phyloP scores from a whole-genome alignment of 2,797 vertebrate species.

The Setipinna tenuifilis region DNA sequence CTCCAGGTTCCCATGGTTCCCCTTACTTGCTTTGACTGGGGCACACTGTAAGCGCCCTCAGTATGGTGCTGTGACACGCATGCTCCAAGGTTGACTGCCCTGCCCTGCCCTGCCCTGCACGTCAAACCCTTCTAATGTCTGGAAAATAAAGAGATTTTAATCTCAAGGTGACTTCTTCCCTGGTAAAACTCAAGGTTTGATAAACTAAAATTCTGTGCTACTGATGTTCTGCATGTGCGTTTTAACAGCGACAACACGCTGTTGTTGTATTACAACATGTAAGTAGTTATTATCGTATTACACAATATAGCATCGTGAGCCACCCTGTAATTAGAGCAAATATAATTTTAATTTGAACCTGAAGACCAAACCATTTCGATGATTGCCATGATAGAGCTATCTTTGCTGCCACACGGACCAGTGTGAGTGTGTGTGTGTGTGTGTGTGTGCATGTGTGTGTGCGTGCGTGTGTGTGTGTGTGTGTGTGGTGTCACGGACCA shows the following conservation, averaged over 20 bases:
- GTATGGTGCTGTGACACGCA: background rate
- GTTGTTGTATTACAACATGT: background rate
- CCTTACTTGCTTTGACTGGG: background rate
- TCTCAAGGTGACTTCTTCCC: too few relatives aligned
- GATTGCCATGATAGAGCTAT: background rate
- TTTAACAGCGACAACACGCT: too few relatives aligned
- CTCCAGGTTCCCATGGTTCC: background rate
- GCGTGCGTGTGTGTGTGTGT: background rate
- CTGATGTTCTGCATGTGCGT: too few relatives aligned
- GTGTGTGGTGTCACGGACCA: background rate
- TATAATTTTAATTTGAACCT: background rate
- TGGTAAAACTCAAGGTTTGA: too few relatives aligned
- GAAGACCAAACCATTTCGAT: background rate
- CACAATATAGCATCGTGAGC: background rate
- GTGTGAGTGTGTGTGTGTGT: too few relatives aligned
- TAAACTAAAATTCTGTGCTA: too few relatives aligned
- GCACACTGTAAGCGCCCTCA: background rate
- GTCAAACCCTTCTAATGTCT: background rate
- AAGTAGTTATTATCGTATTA: background rate
- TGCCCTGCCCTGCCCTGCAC: background rate
- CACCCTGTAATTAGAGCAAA: background rate
- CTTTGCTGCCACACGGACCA: background rate
- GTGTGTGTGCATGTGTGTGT: too few relatives aligned
- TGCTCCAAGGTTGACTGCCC: background rate
- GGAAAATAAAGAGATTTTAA: too few relatives aligned